Percentiles rank a stretch among this genome's conserved stretches.
phyloP scores from a whole-genome alignment of 23 tunicate species.

The Styela plicata region DNA sequence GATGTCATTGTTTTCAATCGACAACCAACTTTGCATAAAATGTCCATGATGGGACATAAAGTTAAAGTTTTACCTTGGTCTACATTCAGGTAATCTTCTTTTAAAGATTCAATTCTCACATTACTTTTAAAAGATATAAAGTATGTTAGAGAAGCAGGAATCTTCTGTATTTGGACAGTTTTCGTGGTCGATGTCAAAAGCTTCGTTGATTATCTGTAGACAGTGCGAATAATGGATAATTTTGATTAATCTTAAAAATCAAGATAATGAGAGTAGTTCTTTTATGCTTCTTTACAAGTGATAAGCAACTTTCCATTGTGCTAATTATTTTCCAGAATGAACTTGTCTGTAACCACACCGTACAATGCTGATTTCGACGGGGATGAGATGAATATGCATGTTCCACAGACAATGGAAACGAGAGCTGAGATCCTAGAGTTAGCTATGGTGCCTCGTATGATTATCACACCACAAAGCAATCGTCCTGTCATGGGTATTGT shows the following conservation, averaged over 20 bases:
- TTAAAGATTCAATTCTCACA: too few species aligned
- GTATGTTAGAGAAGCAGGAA: not conserved
- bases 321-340: constrained; percentile 39
- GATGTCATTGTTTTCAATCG: constrained; percentile 99
- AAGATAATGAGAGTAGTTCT: too few species aligned
- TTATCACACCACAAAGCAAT: constrained; percentile 96
- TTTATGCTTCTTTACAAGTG: not conserved
- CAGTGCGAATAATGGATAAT: too few species aligned
- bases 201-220: not conserved
- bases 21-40: constrained; percentile 98
- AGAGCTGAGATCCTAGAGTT: constrained; percentile 95
- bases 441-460: constrained; percentile 94
- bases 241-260: too few species aligned
- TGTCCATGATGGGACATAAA: constrained; percentile 99
- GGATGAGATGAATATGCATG: constrained; percentile 98
- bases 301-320: not conserved
- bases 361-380: constrained; percentile 99
- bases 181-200: not conserved
- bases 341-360: constrained; percentile 97
- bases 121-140: not conserved
- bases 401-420: constrained; percentile 99
- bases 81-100: constrained; percentile 75
- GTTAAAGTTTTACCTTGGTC: constrained; percentile 99
- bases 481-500: constrained; percentile 99
- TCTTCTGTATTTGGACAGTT: too few species aligned